phyloP scores from a whole-genome alignment of 2,113 vertebrate genomes.

The Apodemus sylvaticus region DNA sequence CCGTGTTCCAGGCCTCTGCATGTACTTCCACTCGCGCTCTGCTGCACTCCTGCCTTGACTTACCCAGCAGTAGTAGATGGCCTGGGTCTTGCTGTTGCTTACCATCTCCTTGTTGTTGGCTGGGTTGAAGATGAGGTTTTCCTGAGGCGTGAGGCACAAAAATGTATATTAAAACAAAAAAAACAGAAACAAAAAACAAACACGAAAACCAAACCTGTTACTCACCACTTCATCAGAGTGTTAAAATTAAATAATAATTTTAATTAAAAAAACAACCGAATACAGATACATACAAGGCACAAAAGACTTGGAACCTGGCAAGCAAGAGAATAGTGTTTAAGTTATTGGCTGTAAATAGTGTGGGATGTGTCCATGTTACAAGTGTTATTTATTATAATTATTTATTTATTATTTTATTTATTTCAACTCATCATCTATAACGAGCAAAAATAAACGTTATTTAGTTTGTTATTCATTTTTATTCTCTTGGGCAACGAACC shows the following conservation, averaged over 20 bases:
- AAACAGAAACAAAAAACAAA: too few species aligned
- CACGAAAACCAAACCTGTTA: not conserved
- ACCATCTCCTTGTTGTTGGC: constrained; percentile 88
- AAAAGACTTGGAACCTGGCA: not conserved
- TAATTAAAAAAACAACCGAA: not conserved
- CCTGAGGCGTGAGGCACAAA: constrained; percentile 79
- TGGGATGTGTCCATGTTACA: not conserved
- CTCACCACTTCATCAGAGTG: not conserved
- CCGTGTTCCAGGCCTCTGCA: not conserved
- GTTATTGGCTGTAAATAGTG: not conserved
- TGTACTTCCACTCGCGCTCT: not conserved
- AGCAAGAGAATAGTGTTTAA: not conserved
- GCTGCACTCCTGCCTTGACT: constrained; percentile 73
- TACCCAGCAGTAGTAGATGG: constrained; percentile 92
- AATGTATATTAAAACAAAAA: not conserved
- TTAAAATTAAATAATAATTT: constrained; percentile 40
- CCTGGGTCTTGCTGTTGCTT: constrained; percentile 90
- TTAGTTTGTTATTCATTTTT: not conserved
- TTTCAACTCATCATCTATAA: not conserved
- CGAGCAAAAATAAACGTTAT: not conserved
- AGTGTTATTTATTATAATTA: constrained; percentile 20
- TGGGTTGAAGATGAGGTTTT: constrained; percentile 89
- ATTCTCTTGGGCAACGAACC: not conserved
- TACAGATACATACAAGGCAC: not conserved
- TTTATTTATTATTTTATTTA: not conserved